Base-by-base conservation (phyloP, 2,888 invertebrate genomes). In the Junonia oenone region DNA sequence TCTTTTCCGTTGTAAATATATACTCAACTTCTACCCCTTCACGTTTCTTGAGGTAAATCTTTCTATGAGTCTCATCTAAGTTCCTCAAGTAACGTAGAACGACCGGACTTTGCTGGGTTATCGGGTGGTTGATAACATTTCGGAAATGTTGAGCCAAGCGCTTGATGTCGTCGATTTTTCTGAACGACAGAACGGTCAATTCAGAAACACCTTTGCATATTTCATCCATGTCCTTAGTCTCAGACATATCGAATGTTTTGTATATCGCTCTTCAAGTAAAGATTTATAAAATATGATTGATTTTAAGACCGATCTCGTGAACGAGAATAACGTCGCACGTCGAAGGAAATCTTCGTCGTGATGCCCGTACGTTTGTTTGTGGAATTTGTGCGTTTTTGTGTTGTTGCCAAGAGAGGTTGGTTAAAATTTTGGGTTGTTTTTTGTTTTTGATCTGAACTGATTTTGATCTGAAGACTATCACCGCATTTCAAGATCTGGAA, bases 401-500 rank as follows among this genome's bases (percentile, higher is more conserved):
- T 49, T 45, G 37, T 54, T 58, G 60, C 63, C 31, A 17, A 58
- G 65, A 59, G 61, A 60, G 65, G 61, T 56, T 56, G 47, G 37
- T 46, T 56, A 26, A 62, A 68, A 65, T 60, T 65, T 73, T 69
- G n/a, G n/a, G n/a, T 43, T 40, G 22, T 66, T 59, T 66, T 26
- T 43, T 40, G 22, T 66, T 59, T 66, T 55, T 66, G 51, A 65
- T 65, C 61, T 62, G 61, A 55, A 60, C 64, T 75, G 72, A 65
- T 70, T 61, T 66, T 75, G 72, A 65, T 70, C 63, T 67, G 69
- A 59, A 62, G 73, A 76, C 72, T 80, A 76, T 84, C 78, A 85
- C 83, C 84, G 86, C 89, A 88, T 88, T 72, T 85, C 88, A 89
- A 87, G 87, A 89, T 82, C 89, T 90, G 89, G 62, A 45, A 59